These are phyloP conservation scores for Leptocoma aspasia DNA, from an alignment of 2,113 vertebrate genomes.

Conservation along the genomic window DNA sequence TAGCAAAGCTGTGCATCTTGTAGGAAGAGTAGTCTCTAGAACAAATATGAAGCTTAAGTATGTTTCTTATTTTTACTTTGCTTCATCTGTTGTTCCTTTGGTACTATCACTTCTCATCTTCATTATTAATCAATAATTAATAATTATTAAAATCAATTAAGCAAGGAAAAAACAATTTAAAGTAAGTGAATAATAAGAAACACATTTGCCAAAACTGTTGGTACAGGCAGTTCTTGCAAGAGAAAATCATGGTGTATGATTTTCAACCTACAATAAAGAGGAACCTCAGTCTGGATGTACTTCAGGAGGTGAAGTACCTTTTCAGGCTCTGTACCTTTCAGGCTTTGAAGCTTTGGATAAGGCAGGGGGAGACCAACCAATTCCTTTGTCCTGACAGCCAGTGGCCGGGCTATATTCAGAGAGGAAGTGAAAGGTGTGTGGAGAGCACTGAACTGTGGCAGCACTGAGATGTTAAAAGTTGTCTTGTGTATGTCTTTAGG, in stretches of 20 bases:
- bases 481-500: not conserved
- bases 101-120: not conserved
- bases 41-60: not conserved
- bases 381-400: not conserved
- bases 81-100: not conserved
- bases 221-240: not conserved
- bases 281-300: not conserved
- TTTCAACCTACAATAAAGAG: not conserved
- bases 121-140: not conserved
- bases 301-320: not conserved
- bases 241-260: not conserved
- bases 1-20: not conserved
- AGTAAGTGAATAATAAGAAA: not conserved
- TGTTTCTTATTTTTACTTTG: not conserved
- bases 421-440: not conserved
- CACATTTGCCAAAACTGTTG: not conserved
- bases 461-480: not conserved
- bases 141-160: not conserved
- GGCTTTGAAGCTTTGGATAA: not conserved
- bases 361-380: accelerated
- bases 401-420: accelerated
- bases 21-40: not conserved
- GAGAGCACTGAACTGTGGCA: not conserved
- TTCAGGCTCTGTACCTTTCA: not conserved
- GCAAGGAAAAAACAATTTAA: not conserved